Base-by-base conservation (phyloP, 2,113 vertebrate genomes). In the Solea solea region DNA sequence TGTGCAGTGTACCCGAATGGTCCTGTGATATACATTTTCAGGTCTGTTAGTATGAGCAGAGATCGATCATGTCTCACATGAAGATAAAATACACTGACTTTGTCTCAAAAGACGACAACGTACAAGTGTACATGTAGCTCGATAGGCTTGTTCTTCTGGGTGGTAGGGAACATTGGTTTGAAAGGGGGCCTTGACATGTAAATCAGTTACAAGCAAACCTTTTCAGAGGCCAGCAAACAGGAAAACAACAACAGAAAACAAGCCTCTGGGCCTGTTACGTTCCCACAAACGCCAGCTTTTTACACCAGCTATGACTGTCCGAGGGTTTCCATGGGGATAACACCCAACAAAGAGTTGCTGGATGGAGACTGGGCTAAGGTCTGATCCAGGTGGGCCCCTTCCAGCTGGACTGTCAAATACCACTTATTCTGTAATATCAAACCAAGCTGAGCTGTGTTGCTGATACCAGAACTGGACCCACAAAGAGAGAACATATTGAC, bases 161-260 rank as follows among this genome's bases (percentile, higher is more conserved):
- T 71, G 56, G 58, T 69, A 49, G 71, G 39, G 72, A 63, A 72
- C 77, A 78, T 39, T 67, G 64, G 79, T 84, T 74, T 77, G 52
- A 78, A 80, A 78, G 78, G 72, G 21, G 76, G 69, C 73, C 84
- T 85, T 86, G 81, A 83, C 81, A 88, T 90, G 86, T 85, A 88
- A 89, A 89, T 87, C 69, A 73, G 67, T 72, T 63, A 63, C 68
- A 80, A 84, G 81, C 74, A 78, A 85, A 72, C 52, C 65, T 70
- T 80, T 85, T 65, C 68, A 76, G 42, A 63, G 53, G 60, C 72
- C 83, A 85, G n/a, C 61, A 83, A 69, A 73, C 67, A 58, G 64
- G 50, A 72, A 69, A 71, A 76, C 60, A 74, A 84, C 63, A 86
- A 80, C 59, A 74, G 66, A 82, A 76, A 72, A 79, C 79, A 81